Evolutionary conservation across 2,888 invertebrate genomes (phyloP).

Genomic region (Hydraecia micacea): DNA sequence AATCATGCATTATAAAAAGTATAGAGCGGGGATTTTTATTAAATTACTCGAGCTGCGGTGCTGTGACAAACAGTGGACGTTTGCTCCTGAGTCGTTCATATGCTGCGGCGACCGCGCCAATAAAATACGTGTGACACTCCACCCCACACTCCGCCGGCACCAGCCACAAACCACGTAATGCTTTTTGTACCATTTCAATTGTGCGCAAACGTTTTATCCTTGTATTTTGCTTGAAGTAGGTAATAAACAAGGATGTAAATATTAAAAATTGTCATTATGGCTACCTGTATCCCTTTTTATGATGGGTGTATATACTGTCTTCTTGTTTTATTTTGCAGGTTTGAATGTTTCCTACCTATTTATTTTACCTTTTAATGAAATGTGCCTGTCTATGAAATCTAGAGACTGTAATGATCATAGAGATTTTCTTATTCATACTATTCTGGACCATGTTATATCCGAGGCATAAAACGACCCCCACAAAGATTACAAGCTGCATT

Average conservation of each 20-base stretch:
- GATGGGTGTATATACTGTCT: slow-evolving; percentile 16
- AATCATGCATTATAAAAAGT: slow-evolving; percentile 65
- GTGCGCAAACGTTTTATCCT: slow-evolving; percentile 54
- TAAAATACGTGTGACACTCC: slow-evolving; percentile 73
- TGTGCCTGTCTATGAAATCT: background rate
- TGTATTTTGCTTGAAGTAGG: slow-evolving; percentile 45
- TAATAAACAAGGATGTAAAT: slow-evolving; percentile 50
- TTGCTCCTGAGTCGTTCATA: slow-evolving; percentile 73
- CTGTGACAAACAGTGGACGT: slow-evolving; percentile 79
- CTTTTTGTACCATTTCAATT: slow-evolving; percentile 64
- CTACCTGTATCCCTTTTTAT: background rate
- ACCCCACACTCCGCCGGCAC: slow-evolving; percentile 52
- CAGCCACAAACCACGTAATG: slow-evolving; percentile 57
- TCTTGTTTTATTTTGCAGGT: background rate
- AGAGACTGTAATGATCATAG: background rate
- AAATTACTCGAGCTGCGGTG: slow-evolving; percentile 76
- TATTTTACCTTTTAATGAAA: background rate
- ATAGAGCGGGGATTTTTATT: slow-evolving; percentile 75
- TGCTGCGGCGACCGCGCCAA: slow-evolving; percentile 69
- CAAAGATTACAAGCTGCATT: slow-evolving; percentile 28
- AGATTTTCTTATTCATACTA: background rate
- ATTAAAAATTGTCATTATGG: slow-evolving; percentile 15
- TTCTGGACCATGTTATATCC: background rate
- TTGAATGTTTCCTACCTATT: background rate
- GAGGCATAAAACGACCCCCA: slow-evolving; percentile 1